phyloP scores from a whole-genome alignment of 2,888 invertebrate species.

The Dolichopus griseipennis region DNA sequence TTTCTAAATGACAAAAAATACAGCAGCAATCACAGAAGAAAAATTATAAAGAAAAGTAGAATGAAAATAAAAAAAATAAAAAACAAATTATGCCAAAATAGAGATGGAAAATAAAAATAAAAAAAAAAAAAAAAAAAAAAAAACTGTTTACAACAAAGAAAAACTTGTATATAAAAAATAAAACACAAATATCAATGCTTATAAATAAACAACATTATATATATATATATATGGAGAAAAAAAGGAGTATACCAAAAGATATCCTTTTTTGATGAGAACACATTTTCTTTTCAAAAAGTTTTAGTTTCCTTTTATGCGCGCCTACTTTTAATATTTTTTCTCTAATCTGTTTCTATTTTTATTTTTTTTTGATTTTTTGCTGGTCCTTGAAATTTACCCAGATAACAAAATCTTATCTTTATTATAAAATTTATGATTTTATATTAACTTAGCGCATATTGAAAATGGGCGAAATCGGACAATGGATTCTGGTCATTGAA shows the following conservation, averaged over 20 bases:
- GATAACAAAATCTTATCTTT: background rate
- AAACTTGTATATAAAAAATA: background rate
- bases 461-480: too few relatives aligned
- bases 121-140: background rate
- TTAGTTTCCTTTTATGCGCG: constrained; percentile 12
- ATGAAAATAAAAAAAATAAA: too few relatives aligned
- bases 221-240: constrained; percentile 8
- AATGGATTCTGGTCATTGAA: too few relatives aligned
- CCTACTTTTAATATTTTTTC: constrained; percentile 9
- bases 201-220: background rate
- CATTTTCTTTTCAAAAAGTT: constrained; percentile 14
- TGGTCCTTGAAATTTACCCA: background rate
- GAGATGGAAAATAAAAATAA: background rate
- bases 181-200: too few relatives aligned
- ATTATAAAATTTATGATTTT: too few relatives aligned
- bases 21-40: constrained; percentile 1
- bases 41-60: background rate
- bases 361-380: constrained; percentile 8
- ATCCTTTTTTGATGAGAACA: constrained; percentile 18
- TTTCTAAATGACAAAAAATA: constrained; percentile 1
- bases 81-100: too few relatives aligned
- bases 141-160: background rate
- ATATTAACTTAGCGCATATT: too few relatives aligned
- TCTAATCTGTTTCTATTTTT: background rate
- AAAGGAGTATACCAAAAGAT: constrained; percentile 12